Percentiles rank a stretch among this genome's conserved stretches.
Conservation (phyloP, 2,113 vertebrate species). For the Acrocephalus arundinaceus region DNA sequence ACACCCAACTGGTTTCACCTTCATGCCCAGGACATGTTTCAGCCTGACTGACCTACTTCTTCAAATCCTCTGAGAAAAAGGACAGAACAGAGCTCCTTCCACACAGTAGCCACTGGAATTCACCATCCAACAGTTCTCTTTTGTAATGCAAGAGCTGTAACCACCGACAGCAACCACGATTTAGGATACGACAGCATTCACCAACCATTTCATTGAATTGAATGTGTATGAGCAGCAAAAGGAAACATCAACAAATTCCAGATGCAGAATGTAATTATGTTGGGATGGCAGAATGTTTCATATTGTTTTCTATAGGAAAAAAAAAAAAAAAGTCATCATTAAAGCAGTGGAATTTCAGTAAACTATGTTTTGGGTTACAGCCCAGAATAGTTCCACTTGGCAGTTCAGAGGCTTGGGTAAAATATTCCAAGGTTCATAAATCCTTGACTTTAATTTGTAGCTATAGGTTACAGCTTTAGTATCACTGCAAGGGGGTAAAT, state of each 20-base stretch:
- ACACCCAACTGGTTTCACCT: background rate
- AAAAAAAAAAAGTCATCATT: conserved; percentile 53
- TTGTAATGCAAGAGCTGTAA: background rate
- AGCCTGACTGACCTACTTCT: background rate
- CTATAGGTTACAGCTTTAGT: conserved; percentile 59
- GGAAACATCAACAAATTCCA: conserved; percentile 65
- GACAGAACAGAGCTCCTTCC: background rate
- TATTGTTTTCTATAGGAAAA: conserved; percentile 64
- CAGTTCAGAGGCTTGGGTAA: conserved; percentile 61
- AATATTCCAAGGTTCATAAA: conserved; percentile 71
- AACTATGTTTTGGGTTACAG: conserved; percentile 65
- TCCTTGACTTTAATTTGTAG: conserved; percentile 66
- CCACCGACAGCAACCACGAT: background rate
- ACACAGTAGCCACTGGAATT: background rate
- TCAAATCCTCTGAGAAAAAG: background rate
- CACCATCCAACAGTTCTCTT: background rate
- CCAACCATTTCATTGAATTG: background rate
- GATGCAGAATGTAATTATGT: conserved; percentile 64
- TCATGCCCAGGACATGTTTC: background rate
- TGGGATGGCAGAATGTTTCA: conserved; percentile 62
- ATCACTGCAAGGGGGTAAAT: conserved; percentile 57
- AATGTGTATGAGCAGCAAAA: conserved; percentile 41
- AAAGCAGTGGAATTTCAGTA: conserved; percentile 69
- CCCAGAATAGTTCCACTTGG: conserved; percentile 67
- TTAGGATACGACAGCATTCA: background rate